These are phyloP conservation scores for Myocastor coypus DNA, from an alignment of 2,113 vertebrate genomes.

Conservation along the genomic window DNA sequence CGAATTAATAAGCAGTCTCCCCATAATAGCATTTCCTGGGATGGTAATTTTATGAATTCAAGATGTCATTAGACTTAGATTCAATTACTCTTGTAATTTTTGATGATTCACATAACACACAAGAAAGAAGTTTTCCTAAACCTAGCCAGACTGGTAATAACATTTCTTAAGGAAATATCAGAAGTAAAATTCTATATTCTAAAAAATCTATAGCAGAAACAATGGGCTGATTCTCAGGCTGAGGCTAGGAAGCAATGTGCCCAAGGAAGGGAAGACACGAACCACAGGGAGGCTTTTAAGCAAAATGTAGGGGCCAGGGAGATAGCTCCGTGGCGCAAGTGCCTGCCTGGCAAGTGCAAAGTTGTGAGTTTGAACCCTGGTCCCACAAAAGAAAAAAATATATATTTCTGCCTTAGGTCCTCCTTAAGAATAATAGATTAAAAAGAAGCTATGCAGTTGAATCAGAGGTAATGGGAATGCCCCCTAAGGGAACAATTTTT, in stretches of 20 bases:
- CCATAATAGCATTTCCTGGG: neutral
- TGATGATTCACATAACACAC: neutral
- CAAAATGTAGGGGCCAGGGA: too few relatives aligned
- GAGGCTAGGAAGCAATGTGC: neutral
- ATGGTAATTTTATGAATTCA: neutral
- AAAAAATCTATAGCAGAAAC: neutral
- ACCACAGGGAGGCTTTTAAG: slow-evolving; percentile 55
- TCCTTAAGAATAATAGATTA: slow-evolving; percentile 69
- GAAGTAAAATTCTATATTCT: neutral
- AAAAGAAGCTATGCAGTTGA: slow-evolving; percentile 60
- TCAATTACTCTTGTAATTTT: slow-evolving; percentile 15
- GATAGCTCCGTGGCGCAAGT: too few relatives aligned
- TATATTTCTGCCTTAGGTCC: slow-evolving; percentile 8
- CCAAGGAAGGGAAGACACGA: neutral
- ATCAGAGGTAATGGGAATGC: slow-evolving; percentile 53
- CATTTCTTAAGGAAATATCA: slow-evolving; percentile 1
- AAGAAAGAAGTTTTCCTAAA: neutral
- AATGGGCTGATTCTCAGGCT: neutral
- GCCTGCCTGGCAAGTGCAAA: too few relatives aligned
- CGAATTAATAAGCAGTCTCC: neutral
- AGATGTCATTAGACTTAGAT: neutral
- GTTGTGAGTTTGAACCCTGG: too few relatives aligned
- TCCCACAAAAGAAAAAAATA: too few relatives aligned
- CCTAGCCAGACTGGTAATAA: neutral
- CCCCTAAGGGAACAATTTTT: slow-evolving; percentile 75